Base-by-base conservation (phyloP, 2,113 vertebrate genomes). In the Carettochelys insculpta region DNA sequence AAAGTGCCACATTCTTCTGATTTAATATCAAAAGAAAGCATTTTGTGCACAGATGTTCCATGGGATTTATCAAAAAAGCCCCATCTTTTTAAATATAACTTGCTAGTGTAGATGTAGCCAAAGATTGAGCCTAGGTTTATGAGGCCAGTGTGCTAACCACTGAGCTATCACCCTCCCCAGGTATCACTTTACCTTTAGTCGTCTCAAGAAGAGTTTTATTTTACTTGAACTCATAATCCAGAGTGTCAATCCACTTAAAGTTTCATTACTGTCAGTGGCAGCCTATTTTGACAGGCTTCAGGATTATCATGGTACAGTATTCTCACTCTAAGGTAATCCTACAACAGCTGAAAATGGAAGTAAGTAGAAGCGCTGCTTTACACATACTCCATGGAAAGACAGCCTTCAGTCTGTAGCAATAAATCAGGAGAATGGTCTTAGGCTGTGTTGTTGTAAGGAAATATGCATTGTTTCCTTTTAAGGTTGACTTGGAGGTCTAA, bases 201-300 rank as follows among this genome's bases (percentile, higher is more conserved):
- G 1, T 34, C 34, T 3, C 53, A n/a, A 54, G 45, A 58, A 31
- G 88, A 80, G 4, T 10, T 80, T 86, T 88, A 12, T 56, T 78
- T 48, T 68, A 56, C 41, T 47, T 58, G 41, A 17, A 4, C 10
- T 85, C 43, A 11, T 84, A 80, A 53, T 6, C 87, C 24, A 53
- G 6, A 52, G 27, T 77, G 11, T 13, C 4, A 2, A 11, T 71
- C 65, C 13, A 2, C 1, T 20, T 3, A 0, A 8, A 22, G 29
- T 8, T 86, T 86, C 31, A 80, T 4, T 27, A 54, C 52, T 75
- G 2, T 27, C 68, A 47, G 10, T 2, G 81, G 12, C 29, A 85
- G 48, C 0, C 0, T 85, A 47, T 84, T 92, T 88, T 80, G 53
- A 78, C 13, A 53, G 20, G 3, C 16, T 41, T 0, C 10, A 24